Percentiles rank a stretch among this genome's conserved stretches.
Conservation (phyloP, 2,797 vertebrate genomes). For the Delichon dasypus region DNA sequence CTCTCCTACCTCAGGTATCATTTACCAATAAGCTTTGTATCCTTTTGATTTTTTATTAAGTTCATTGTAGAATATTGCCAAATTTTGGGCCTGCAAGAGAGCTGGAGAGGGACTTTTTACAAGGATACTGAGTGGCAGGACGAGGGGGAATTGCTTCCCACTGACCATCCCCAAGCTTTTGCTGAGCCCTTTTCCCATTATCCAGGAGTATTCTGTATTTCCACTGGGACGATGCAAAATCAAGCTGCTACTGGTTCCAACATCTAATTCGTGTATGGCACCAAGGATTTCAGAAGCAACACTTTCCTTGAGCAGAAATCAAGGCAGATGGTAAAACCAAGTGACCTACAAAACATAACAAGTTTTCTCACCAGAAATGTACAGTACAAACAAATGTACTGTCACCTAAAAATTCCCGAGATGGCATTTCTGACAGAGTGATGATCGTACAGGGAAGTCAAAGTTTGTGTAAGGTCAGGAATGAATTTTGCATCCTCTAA, state of each 20-base stretch:
- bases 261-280: not conserved
- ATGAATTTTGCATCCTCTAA: not conserved
- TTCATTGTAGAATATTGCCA: not conserved
- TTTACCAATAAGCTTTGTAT: not conserved
- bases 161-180: not conserved
- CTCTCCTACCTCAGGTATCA: not conserved
- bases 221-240: not conserved
- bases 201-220: not conserved
- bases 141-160: not conserved
- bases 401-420: not conserved
- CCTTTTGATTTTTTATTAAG: not conserved
- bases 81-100: not conserved
- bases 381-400: constrained; percentile 15
- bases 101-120: not conserved
- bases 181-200: not conserved
- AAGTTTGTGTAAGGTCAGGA: not conserved
- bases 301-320: not conserved
- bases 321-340: constrained; percentile 47
- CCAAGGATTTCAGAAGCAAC: not conserved
- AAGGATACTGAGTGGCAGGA: not conserved
- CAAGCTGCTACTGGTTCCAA: not conserved
- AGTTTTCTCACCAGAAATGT: constrained; percentile 3
- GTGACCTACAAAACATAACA: constrained; percentile 31
- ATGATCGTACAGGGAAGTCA: not conserved
- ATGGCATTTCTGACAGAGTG: constrained; percentile 18